These are phyloP conservation scores for Stratiolaelaps scimitus DNA, from an alignment of 1,140 invertebrate genomes.

Conservation along the genomic window DNA sequence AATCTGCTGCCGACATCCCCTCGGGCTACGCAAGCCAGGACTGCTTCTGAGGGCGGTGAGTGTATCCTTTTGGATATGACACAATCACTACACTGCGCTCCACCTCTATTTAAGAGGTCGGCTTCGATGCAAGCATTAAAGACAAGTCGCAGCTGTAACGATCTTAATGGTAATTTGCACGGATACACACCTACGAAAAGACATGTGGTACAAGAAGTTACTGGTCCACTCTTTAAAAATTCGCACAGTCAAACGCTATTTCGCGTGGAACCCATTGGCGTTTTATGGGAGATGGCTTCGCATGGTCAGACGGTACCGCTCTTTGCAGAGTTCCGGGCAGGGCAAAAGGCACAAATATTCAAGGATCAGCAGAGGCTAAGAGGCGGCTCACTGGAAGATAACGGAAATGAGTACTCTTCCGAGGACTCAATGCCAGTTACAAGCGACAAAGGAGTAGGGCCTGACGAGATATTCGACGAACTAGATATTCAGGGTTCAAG, in stretches of 20 bases:
- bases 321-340: conserved; percentile 17
- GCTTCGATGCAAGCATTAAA: neutral
- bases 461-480: neutral
- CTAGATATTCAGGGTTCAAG: neutral
- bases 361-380: neutral
- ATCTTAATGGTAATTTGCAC: neutral
- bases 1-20: neutral
- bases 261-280: conserved; percentile 15
- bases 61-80: conserved; percentile 2
- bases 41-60: conserved; percentile 2
- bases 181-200: neutral
- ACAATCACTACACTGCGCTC: neutral
- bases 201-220: neutral
- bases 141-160: conserved; percentile 24
- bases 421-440: conserved; percentile 20
- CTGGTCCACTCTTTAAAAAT: conserved; percentile 9
- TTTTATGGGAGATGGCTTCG: conserved; percentile 26
- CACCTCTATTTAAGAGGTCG: neutral
- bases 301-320: conserved; percentile 4
- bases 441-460: conserved; percentile 25
- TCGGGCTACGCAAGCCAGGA: neutral
- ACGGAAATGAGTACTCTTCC: neutral
- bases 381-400: conserved; percentile 22
- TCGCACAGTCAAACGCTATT: conserved; percentile 23
- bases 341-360: conserved; percentile 6